Base-by-base conservation (phyloP, 2,888 invertebrate species). In the Watsonalla binaria region DNA sequence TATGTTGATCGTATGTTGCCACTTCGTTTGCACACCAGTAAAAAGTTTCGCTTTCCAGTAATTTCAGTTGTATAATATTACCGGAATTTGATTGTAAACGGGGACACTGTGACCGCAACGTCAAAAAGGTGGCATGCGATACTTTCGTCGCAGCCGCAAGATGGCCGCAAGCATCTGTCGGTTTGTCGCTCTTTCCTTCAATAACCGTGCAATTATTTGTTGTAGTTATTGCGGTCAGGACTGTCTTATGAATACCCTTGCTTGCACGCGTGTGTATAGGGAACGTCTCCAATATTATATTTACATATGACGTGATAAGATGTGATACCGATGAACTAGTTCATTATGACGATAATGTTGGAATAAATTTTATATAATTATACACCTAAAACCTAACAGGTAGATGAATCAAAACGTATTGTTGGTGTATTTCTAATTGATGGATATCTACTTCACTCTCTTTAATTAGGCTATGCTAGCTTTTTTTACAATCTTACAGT, bases 141-240 rank as follows among this genome's bases (percentile, higher is more conserved):
- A 77, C 76, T 79, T 78, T 75, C 67, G 66, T 69, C 71, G 70
- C 72, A 60, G 74, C 84, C 85, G 74, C 85, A 88, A 82, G 79
- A 86, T 86, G 82, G 89, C 89, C 84, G 82, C 82, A 74, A 87
- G 90, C 90, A 90, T 87, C 86, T 90, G 90, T 87, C 88, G 82
- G 77, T 78, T 87, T 87, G 87, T 84, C 89, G 88, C 87, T 86
- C 79, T 85, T 88, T 80, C 77, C 73, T 74, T 74, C 76, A 82
- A 85, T 84, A 83, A 84, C 82, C 69, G 78, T 83, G 79, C 79
- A 86, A 85, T 90, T 86, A 85, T 82, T 78, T 78, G 72, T 70
- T 76, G 78, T 79, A 84, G 82, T 80, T 79, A 73, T 74, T 89
- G 89, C 72, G 90, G 90, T 89, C 70, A 58, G 62, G 63, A 70